A percentile compares a stretch with the other conserved stretches of the same genome.
These are phyloP conservation scores for Papilio polytes DNA, from an alignment of 1,140 invertebrate genomes.

Conservation along the genomic window DNA sequence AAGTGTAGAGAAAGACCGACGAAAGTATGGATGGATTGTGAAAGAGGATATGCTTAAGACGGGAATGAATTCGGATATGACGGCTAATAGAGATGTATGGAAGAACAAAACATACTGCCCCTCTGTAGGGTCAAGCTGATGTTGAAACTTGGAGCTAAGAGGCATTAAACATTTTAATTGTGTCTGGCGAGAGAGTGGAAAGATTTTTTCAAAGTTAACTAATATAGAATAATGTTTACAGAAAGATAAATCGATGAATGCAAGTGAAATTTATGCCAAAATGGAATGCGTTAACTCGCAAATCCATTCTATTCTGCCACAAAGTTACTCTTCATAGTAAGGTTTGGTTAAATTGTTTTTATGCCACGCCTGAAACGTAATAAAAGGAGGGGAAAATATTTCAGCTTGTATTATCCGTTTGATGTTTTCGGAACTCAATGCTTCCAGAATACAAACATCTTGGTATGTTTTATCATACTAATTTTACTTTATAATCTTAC, in stretches of 20 bases:
- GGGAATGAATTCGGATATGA: too few relatives aligned
- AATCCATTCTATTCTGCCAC: constrained; percentile 36
- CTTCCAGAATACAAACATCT: not conserved
- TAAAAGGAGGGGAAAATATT: constrained; percentile 21
- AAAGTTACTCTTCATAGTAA: constrained; percentile 25
- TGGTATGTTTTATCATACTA: not conserved
- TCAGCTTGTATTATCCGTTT: constrained; percentile 1
- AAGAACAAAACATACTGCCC: too few relatives aligned
- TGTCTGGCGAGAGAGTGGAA: too few relatives aligned
- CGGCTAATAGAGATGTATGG: too few relatives aligned
- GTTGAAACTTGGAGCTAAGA: too few relatives aligned
- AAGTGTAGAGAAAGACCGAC: too few relatives aligned
- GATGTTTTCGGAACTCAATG: constrained; percentile 8
- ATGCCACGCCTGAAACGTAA: constrained; percentile 13
- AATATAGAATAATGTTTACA: not conserved
- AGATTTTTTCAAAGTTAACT: not conserved
- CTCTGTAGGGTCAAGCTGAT: too few relatives aligned
- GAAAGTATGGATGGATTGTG: too few relatives aligned
- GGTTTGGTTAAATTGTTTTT: constrained; percentile 29
- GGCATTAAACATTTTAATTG: too few relatives aligned
- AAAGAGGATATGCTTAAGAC: too few relatives aligned
- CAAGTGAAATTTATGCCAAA: constrained; percentile 6
- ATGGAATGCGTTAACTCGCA: constrained; percentile 25
- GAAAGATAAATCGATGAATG: constrained; percentile 5
- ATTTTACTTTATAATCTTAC: too few relatives aligned